Conservation (phyloP, 2,797 vertebrate genomes). For the Rhyacichthys aspro region DNA sequence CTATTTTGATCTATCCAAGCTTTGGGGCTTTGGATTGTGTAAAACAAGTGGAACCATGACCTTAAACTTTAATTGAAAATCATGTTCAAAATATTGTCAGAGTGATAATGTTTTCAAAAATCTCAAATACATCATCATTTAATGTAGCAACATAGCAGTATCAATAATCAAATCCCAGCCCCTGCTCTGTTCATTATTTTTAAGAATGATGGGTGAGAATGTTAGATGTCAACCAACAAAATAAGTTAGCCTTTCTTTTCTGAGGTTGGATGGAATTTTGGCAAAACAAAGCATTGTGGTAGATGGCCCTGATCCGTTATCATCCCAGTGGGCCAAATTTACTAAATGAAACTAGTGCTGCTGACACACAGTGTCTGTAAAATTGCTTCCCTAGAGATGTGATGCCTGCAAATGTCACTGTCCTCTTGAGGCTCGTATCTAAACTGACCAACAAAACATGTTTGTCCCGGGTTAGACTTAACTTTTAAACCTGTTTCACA, state of each 20-base stretch:
- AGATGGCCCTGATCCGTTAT: conserved; percentile 42
- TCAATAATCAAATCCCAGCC: too few species aligned
- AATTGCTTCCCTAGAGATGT: conserved; percentile 70
- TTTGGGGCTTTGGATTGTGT: too few species aligned
- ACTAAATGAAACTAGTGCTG: conserved; percentile 50
- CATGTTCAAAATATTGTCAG: too few species aligned
- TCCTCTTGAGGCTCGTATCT: conserved; percentile 56
- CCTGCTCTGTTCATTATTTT: too few species aligned
- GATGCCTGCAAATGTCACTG: conserved; percentile 61
- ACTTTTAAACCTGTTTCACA: conserved; percentile 38
- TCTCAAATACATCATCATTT: too few species aligned
- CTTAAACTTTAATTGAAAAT: too few species aligned
- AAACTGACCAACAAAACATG: conserved; percentile 55
- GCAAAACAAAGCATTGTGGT: conserved; percentile 35
- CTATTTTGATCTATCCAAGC: too few species aligned
- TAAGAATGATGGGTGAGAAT: too few species aligned
- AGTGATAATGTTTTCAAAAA: too few species aligned
- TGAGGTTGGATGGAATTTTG: conserved; percentile 20
- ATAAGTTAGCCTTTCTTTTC: neutral
- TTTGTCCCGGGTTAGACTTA: conserved; percentile 58
- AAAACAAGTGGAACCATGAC: too few species aligned
- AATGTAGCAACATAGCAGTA: too few species aligned
- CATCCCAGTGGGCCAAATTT: conserved; percentile 54
- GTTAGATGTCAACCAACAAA: too few species aligned
- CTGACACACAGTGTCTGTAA: conserved; percentile 48